These are phyloP conservation scores for Drosophila quinaria DNA, from an alignment of 2,888 invertebrate species.

Conservation along the genomic window DNA sequence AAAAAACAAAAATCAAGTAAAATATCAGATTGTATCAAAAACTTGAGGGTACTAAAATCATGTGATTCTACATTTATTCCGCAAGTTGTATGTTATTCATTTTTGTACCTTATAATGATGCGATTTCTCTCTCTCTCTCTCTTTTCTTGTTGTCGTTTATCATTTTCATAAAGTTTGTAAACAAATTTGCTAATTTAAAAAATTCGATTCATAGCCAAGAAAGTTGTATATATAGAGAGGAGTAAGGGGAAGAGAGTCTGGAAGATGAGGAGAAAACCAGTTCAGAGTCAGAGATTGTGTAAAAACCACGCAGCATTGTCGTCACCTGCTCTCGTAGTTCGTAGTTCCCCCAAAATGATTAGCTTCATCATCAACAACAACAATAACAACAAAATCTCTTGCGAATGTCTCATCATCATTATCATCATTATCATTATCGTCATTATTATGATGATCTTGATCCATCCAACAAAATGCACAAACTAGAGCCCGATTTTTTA, in stretches of 20 bases:
- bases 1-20: not conserved
- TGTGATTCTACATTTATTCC: conserved; percentile 4
- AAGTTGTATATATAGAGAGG: not conserved
- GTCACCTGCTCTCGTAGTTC: conserved; percentile 42
- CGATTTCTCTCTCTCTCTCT: conserved; percentile 1
- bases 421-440: conserved; percentile 5
- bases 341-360: conserved; percentile 53
- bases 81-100: conserved; percentile 28
- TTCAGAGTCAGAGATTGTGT: conserved; percentile 42
- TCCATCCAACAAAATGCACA: conserved; percentile 9
- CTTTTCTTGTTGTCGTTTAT: conserved; percentile 12
- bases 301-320: conserved; percentile 60
- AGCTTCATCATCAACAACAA: conserved; percentile 17
- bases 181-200: conserved; percentile 40
- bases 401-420: conserved; percentile 18
- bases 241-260: not conserved
- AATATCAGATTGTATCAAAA: conserved; percentile 8
- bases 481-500: conserved; percentile 12
- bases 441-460: conserved; percentile 17
- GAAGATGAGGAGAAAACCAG: conserved; percentile 39
- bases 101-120: conserved; percentile 1
- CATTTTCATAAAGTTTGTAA: conserved; percentile 27
- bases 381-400: conserved; percentile 7
- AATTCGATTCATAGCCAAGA: conserved; percentile 20
- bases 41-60: conserved; percentile 7